Base-by-base conservation (phyloP, 1,140 invertebrate species). In the Formica exsecta region DNA sequence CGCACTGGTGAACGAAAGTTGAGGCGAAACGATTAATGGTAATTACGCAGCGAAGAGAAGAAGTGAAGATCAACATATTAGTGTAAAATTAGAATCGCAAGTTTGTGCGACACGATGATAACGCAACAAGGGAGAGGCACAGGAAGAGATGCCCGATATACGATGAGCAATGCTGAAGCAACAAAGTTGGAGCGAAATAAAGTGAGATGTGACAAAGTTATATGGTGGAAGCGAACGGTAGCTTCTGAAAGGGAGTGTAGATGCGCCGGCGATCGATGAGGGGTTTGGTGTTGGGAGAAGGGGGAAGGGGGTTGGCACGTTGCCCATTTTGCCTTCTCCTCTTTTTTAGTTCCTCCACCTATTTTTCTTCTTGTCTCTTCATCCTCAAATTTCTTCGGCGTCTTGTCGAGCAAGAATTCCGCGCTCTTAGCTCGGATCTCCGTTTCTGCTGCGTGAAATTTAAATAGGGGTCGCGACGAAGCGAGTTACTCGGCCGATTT, bases 191-290 rank as follows among this genome's bases (percentile, higher is more conserved):
- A 51, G 25, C 16, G 22, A 54, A 11, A 16, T 32, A n/a, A 74
- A 22, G 22, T 13, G 29, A 29, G 25, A 19, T 16, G 32, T 13
- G 4, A 13, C 59, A 9, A 64, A 54, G 25, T 29, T 29, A 29
- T 29, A n/a, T 5, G 8, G 3, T 25, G 36, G 48, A 70, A 57
- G n/a, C 19, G 38, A 54, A 66, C 57, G 7, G 13, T 32, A 22
- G 36, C 13, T 79, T 51, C 36, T 62, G 38, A 9, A 77, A 32
- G n/a, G 74, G 25, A 7, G 51, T n/a, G n/a, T 70, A 89, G 64
- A 29, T 70, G 75, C 71, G 38, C 44, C 44, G 22, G 25, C 89
- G 90, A 90, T 89, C 89, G 84, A 88, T 90, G 90, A 88, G 44
- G 74, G 62, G 54, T 89, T 90, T 66, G 87, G 85, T 77, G 83